A percentile compares a stretch with the other conserved stretches of the same genome.
Conservation (phyloP, 1,140 invertebrate genomes). For the Drosophila rufa region DNA sequence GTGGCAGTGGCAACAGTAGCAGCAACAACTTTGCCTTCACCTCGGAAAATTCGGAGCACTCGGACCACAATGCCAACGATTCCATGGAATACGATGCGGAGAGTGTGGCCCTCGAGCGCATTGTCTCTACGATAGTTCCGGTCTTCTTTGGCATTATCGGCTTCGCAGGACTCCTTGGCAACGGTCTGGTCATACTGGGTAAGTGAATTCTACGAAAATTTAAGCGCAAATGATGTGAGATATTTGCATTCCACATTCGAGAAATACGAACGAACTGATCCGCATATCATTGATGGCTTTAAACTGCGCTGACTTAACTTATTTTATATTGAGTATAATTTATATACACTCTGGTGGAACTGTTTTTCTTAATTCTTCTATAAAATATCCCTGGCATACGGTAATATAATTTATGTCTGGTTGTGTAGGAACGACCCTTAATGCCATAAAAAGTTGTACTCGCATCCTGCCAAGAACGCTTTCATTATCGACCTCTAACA, state of each 20-base stretch:
- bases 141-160: slow-evolving; percentile 85
- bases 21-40: slow-evolving; percentile 7
- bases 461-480: slow-evolving; percentile 26
- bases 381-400: no score
- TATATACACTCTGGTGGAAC: no score
- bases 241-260: no score
- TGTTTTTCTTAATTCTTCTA: no score
- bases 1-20: slow-evolving; percentile 14
- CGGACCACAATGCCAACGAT: slow-evolving; percentile 33
- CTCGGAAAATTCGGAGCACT: slow-evolving; percentile 3
- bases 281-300: no score
- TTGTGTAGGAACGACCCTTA: background rate
- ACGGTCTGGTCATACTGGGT: slow-evolving; percentile 92
- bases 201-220: slow-evolving; percentile 33
- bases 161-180: slow-evolving; percentile 94
- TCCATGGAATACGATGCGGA: slow-evolving; percentile 44
- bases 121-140: slow-evolving; percentile 44
- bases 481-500: slow-evolving; percentile 62
- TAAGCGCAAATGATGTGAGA: background rate
- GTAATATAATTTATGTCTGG: no score
- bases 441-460: slow-evolving; percentile 7
- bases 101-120: slow-evolving; percentile 35
- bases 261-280: no score
- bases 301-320: no score
- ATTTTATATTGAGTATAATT: no score